Conservation (phyloP, 1,140 invertebrate genomes). For the Rhyacophila brunnea region DNA sequence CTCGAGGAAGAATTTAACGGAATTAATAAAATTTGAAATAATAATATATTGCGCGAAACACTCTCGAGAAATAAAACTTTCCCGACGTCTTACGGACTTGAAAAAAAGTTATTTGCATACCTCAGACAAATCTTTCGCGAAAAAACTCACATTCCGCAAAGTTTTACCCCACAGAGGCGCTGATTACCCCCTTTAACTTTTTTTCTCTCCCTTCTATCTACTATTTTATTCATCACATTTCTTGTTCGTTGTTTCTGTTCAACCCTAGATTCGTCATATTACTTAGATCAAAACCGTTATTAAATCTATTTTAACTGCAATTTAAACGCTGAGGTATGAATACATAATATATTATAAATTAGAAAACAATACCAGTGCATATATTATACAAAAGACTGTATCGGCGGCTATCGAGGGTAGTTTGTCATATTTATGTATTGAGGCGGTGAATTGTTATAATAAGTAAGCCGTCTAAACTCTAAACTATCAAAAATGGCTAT, state of each 20-base stretch:
- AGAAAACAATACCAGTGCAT: too few relatives aligned
- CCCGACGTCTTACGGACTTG: constrained; percentile 2
- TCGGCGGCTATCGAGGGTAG: too few relatives aligned
- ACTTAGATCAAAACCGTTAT: too few relatives aligned
- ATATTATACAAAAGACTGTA: too few relatives aligned
- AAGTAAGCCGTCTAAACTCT: too few relatives aligned
- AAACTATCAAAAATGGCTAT: too few relatives aligned
- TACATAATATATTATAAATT: too few relatives aligned
- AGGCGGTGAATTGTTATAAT: too few relatives aligned
- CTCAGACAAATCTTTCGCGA: constrained; percentile 18
- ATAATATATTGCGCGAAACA: constrained; percentile 5
- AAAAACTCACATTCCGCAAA: constrained; percentile 14
- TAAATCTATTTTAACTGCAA: too few relatives aligned
- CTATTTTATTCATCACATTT: neutral
- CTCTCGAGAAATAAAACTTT: constrained; percentile 12
- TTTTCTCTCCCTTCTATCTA: neutral
- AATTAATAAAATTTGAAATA: constrained; percentile 5
- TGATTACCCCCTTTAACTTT: neutral
- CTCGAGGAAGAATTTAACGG: too few relatives aligned
- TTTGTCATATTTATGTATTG: too few relatives aligned
- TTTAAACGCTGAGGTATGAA: too few relatives aligned
- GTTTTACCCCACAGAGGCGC: constrained; percentile 2
- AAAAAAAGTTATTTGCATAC: constrained; percentile 28
- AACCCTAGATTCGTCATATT: neutral
- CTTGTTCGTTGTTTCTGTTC: neutral